A percentile compares a stretch with the other conserved stretches of the same genome.
phyloP scores from a whole-genome alignment of 2,113 vertebrate genomes.

The Poeciliopsis turrubarensis region DNA sequence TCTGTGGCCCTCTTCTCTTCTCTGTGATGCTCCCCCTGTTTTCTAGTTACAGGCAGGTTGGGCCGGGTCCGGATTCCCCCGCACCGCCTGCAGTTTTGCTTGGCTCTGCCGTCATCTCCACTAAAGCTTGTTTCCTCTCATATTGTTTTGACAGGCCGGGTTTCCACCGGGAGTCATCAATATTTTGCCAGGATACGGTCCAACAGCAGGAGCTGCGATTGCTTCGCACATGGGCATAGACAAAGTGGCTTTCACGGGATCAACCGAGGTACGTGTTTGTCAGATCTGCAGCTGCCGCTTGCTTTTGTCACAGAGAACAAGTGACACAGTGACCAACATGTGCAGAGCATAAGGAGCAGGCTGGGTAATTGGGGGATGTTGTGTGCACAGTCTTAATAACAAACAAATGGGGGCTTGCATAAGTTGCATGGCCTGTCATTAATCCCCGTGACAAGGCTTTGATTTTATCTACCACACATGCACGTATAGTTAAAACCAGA shows the following conservation, averaged over 20 bases:
- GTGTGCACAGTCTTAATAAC: conserved; percentile 61
- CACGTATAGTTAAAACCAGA: conserved; percentile 27
- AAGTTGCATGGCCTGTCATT: conserved; percentile 67
- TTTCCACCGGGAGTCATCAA: conserved; percentile 99
- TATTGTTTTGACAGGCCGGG: conserved; percentile 92
- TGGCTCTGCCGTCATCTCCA: conserved; percentile 75
- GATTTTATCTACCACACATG: conserved; percentile 63
- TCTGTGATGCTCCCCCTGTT: conserved; percentile 72
- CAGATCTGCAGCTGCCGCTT: conserved; percentile 39
- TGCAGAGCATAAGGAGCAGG: conserved; percentile 51
- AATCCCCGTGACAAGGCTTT: conserved; percentile 52
- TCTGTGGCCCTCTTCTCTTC: conserved; percentile 68
- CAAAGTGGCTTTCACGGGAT: conserved; percentile 99
- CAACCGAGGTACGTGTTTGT: conserved; percentile 87
- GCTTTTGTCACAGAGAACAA: conserved; percentile 35
- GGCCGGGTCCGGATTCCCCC: conserved; percentile 76
- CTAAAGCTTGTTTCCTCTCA: conserved; percentile 80
- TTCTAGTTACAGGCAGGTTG: conserved; percentile 69
- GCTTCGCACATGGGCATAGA: conserved; percentile 94
- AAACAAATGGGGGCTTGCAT: conserved; percentile 64
- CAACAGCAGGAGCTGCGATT: conserved; percentile 93
- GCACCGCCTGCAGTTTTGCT: conserved; percentile 71
- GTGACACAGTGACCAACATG: conserved; percentile 70
- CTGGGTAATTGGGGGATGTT: conserved; percentile 44
- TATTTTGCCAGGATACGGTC: conserved; percentile 98